These are phyloP conservation scores for Heteronetta atricapilla DNA, from an alignment of 2,113 vertebrate species.

Conservation along the genomic window DNA sequence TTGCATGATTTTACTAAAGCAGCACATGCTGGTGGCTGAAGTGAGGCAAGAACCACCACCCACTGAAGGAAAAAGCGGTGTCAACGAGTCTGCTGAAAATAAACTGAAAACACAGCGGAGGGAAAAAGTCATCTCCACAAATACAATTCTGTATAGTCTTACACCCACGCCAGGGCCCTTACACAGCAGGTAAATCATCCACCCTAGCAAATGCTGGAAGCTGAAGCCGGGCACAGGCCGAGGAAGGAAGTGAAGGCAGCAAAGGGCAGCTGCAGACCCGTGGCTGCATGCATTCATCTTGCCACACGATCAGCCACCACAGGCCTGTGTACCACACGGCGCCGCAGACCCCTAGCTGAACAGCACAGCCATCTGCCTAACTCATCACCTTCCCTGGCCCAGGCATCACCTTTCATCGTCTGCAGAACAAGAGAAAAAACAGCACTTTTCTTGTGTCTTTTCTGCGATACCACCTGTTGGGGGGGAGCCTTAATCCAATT, in stretches of 20 bases:
- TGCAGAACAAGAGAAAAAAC: neutral
- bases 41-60: neutral
- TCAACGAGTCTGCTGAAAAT: neutral
- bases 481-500: neutral
- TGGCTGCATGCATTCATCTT: neutral
- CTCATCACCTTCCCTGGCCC: neutral
- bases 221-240: neutral
- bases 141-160: neutral
- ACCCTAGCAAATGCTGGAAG: accelerated
- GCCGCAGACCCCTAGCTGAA: neutral
- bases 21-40: neutral
- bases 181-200: slow-evolving; percentile 1
- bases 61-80: neutral
- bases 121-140: neutral
- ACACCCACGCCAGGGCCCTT: neutral
- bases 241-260: neutral
- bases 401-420: neutral
- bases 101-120: neutral
- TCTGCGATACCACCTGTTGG: neutral
- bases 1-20: neutral
- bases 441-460: neutral
- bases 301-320: neutral
- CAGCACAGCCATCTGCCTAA: neutral
- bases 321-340: neutral
- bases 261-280: neutral